Conservation (phyloP, 2,888 invertebrate genomes). For the Luperina nickerlii region DNA sequence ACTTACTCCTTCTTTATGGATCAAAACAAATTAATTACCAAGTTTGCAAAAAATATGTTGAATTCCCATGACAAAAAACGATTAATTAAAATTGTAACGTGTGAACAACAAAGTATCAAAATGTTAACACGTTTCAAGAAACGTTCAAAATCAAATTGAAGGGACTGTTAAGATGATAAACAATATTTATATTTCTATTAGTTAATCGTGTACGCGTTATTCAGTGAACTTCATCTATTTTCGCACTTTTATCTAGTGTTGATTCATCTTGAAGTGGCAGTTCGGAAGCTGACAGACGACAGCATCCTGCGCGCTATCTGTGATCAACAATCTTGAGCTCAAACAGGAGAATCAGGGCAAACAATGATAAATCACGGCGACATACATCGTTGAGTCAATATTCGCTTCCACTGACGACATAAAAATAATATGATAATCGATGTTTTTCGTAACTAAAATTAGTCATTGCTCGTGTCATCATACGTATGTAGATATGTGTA, state of each 20-base stretch:
- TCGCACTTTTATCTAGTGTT: constrained; percentile 63
- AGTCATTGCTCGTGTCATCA: neutral
- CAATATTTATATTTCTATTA: neutral
- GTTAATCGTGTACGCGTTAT: constrained; percentile 17
- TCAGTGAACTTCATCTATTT: constrained; percentile 46
- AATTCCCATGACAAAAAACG: constrained; percentile 3
- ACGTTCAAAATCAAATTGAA: neutral
- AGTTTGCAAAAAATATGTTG: neutral
- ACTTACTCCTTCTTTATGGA: neutral
- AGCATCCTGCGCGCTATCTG: constrained; percentile 75
- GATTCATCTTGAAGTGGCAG: constrained; percentile 63
- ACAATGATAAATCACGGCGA: constrained; percentile 74
- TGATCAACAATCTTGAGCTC: constrained; percentile 61
- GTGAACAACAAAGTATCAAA: neutral
- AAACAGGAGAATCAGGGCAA: constrained; percentile 68
- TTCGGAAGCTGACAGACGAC: constrained; percentile 67
- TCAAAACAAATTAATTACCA: neutral
- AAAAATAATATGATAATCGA: constrained; percentile 44
- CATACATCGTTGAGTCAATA: constrained; percentile 72
- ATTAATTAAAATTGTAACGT: neutral
- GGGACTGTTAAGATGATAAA: neutral
- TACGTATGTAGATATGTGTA: neutral
- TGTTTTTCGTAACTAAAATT: constrained; percentile 26
- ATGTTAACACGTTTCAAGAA: constrained; percentile 6
- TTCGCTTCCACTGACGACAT: constrained; percentile 61